Evolutionary conservation across 2,888 invertebrate species (phyloP).

Genomic region (Euproctis similis): DNA sequence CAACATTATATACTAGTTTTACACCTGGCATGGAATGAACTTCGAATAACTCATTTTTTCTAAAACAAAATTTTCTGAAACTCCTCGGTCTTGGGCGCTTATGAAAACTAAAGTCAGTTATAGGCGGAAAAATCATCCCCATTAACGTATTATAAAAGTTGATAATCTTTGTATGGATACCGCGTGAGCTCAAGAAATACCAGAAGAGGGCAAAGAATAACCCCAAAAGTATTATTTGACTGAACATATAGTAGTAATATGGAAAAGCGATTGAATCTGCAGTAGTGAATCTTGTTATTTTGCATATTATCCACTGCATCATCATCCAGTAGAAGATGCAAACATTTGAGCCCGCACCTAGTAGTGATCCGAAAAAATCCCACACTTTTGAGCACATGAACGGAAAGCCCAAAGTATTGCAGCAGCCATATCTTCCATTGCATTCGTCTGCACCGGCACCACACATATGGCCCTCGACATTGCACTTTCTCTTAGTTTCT

Average conservation of each 20-base stretch:
- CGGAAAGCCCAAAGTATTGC: slow-evolving; percentile 61
- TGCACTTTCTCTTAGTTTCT: slow-evolving; percentile 29
- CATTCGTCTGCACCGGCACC: slow-evolving; percentile 38
- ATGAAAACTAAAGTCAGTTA: too few relatives aligned
- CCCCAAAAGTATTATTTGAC: slow-evolving; percentile 50
- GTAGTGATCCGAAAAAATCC: slow-evolving; percentile 41
- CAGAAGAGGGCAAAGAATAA: slow-evolving; percentile 38
- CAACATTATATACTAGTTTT: too few relatives aligned
- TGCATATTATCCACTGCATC: slow-evolving; percentile 58
- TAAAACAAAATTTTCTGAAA: slow-evolving; percentile 57
- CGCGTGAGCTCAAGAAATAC: slow-evolving; percentile 37
- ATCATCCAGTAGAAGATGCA: slow-evolving; percentile 57
- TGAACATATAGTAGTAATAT: slow-evolving; percentile 59
- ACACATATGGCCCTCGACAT: slow-evolving; percentile 37
- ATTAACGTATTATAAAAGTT: slow-evolving; percentile 33
- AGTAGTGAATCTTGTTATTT: slow-evolving; percentile 45
- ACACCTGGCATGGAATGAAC: slow-evolving; percentile 1
- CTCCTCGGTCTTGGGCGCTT: slow-evolving; percentile 7
- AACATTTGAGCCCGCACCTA: slow-evolving; percentile 54
- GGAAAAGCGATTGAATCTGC: slow-evolving; percentile 57
- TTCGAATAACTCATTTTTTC: slow-evolving; percentile 19
- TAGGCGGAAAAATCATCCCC: too few relatives aligned
- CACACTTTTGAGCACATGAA: slow-evolving; percentile 48
- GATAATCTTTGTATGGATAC: slow-evolving; percentile 42
- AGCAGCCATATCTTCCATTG: slow-evolving; percentile 49